Evolutionary conservation across 2,888 invertebrate species (phyloP), one percentile per base, ranked within the genome.

Genomic region (Orthosia gracilis): DNA sequence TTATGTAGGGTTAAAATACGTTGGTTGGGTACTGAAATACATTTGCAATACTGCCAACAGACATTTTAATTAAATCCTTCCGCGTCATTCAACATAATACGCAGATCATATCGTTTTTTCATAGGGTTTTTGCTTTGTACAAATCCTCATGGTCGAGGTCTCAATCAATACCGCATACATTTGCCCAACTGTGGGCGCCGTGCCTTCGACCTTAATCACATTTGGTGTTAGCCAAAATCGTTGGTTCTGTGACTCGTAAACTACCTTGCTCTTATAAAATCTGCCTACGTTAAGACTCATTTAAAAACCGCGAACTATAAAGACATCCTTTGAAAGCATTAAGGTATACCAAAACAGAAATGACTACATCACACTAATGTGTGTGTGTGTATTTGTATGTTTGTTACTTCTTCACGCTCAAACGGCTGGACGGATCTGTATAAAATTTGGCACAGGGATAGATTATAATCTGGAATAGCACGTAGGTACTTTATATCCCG

Each of bases 171-270:
- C 31, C n/a, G n/a, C 47, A 23, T 69, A 50, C 26, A 26, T 21
- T 80, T 73, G 11, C 15, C 61, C 73, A 54, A 64, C 59, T 49
- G n/a, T 18, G 45, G 57, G 17, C 31, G 52, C 26, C 18, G 13
- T n/a, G 52, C 21, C 58, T 26, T 58, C 50, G 52, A 40, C 31
- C 58, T 52, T 54, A 13, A 18, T 18, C 63, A 26, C 21, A 45
- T 11, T 50, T 58, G 73, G 49, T 47, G 21, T 18, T 52, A 13
- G 52, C 73, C 57, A 62, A 40, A 54, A 54, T 63, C 0, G n/a
- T 21, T 21, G 15, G 21, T 54, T 49, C 15, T 54, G 45, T 23
- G 26, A 50, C 12, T 54, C 23, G 62, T 2, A 13, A 26, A 7
- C 31, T 23, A 45, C 73, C 63, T 79, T 47, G 73, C 52, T 13